Conservation (phyloP, 2,888 invertebrate species). For the Oscheius sp. region DNA sequence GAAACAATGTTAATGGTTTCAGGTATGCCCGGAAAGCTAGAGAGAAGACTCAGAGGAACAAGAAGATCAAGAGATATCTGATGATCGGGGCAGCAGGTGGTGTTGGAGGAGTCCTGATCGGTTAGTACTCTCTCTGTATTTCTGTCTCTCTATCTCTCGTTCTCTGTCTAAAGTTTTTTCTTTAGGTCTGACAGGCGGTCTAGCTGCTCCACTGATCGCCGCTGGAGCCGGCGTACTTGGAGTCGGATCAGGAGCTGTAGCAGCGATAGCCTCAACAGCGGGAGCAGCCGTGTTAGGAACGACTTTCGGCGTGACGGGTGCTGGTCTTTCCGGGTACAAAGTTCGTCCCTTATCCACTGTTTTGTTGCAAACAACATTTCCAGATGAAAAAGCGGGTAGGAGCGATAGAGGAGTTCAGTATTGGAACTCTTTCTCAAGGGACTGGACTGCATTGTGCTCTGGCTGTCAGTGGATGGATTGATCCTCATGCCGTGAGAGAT, state of each 20-base stretch:
- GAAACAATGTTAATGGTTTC: background rate
- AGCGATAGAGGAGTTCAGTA: conserved; percentile 81
- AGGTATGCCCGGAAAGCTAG: conserved; percentile 78
- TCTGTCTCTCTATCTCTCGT: too few relatives aligned
- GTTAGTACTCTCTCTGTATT: conserved; percentile 53
- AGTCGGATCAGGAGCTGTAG: conserved; percentile 74
- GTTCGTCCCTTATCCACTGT: conserved; percentile 7
- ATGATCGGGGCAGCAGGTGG: conserved; percentile 80
- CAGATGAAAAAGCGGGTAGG: conserved; percentile 82
- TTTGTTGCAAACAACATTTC: conserved; percentile 3
- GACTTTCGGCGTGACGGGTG: conserved; percentile 81
- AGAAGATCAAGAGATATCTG: conserved; percentile 79
- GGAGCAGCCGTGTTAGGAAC: conserved; percentile 77
- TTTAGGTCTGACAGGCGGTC: conserved; percentile 80
- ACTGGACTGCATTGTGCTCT: conserved; percentile 78
- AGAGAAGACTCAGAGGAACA: conserved; percentile 76
- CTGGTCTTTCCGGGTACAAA: conserved; percentile 79
- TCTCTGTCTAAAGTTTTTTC: conserved; percentile 18
- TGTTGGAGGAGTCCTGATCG: conserved; percentile 80
- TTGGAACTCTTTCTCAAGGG: conserved; percentile 77
- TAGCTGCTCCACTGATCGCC: conserved; percentile 80
- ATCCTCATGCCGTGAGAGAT: conserved; percentile 74
- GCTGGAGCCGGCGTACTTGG: conserved; percentile 74
- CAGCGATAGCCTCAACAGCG: conserved; percentile 76
- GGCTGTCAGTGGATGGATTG: conserved; percentile 81